Evolutionary conservation across 2,888 invertebrate genomes (phyloP).

Genomic region (Trissoscelio sp.): DNA sequence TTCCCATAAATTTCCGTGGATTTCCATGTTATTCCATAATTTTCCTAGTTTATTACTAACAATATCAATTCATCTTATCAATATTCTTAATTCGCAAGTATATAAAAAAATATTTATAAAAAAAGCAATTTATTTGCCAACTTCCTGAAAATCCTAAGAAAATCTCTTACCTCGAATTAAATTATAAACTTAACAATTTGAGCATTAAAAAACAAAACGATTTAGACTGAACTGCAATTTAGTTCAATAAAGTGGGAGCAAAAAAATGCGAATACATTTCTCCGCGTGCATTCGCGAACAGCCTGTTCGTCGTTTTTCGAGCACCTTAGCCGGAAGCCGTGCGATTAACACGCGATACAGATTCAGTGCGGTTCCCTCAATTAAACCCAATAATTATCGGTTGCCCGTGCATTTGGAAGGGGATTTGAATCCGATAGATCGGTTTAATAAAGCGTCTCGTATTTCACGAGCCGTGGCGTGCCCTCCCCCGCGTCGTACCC

Average conservation of each 20-base stretch:
- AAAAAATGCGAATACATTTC: constrained; percentile 30
- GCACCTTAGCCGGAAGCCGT: constrained; percentile 64
- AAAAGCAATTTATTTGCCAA: no score
- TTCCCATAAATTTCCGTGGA: no score
- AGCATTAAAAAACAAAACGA: constrained; percentile 14
- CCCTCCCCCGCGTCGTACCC: constrained; percentile 19
- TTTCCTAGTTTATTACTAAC: no score
- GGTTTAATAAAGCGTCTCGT: constrained; percentile 78
- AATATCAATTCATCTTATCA: no score
- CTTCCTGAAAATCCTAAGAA: not conserved
- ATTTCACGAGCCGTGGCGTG: constrained; percentile 71
- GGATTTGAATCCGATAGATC: constrained; percentile 71
- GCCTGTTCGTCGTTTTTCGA: constrained; percentile 25
- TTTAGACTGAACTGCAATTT: constrained; percentile 14
- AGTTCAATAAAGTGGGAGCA: constrained; percentile 3
- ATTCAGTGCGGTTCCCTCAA: constrained; percentile 58
- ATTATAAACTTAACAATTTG: constrained; percentile 25
- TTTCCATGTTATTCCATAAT: no score
- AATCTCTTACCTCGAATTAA: not conserved
- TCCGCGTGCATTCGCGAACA: constrained; percentile 12
- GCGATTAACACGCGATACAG: constrained; percentile 66
- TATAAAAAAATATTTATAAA: no score
- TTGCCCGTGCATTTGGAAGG: constrained; percentile 45
- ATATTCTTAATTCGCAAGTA: no score
- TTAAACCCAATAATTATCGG: constrained; percentile 67